A percentile compares a stretch with the other conserved stretches of the same genome.
phyloP scores from a whole-genome alignment of 1,140 invertebrate genomes.

The Wiebesia pumilae region DNA sequence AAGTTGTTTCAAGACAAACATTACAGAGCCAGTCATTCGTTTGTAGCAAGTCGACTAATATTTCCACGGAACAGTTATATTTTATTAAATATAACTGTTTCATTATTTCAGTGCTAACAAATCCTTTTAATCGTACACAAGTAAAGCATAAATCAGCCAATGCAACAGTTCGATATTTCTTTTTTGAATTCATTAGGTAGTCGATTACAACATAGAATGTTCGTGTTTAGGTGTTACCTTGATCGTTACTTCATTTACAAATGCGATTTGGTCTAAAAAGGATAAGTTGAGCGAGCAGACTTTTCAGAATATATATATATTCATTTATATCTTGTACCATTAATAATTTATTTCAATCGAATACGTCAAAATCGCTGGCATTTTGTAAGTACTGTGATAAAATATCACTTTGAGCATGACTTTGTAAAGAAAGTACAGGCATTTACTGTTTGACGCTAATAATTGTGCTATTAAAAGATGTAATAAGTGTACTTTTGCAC shows the following conservation, averaged over 20 bases:
- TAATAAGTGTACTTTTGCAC: conserved; percentile 41
- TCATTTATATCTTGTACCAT: background rate
- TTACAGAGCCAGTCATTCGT: too few relatives aligned
- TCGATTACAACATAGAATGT: too few relatives aligned
- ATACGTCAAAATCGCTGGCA: background rate
- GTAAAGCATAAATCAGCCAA: background rate
- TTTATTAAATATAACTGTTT: too few relatives aligned
- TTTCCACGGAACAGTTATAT: too few relatives aligned
- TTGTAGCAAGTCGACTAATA: too few relatives aligned
- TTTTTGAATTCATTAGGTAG: too few relatives aligned
- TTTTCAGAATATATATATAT: background rate
- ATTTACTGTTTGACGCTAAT: conserved; percentile 24
- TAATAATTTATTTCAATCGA: background rate
- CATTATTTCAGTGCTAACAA: too few relatives aligned
- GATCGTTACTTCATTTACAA: background rate
- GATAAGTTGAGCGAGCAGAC: background rate
- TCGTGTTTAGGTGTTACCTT: too few relatives aligned
- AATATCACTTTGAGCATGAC: conserved; percentile 8
- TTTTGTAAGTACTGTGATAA: background rate
- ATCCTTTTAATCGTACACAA: too few relatives aligned
- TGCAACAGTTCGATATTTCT: background rate
- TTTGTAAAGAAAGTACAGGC: conserved; percentile 17
- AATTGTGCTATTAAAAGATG: conserved; percentile 39
- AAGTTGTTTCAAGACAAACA: background rate
- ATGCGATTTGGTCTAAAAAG: background rate